Evolutionary conservation across 2,113 vertebrate genomes (phyloP).

Genomic region (Brachyhypopomus occidentalis): DNA sequence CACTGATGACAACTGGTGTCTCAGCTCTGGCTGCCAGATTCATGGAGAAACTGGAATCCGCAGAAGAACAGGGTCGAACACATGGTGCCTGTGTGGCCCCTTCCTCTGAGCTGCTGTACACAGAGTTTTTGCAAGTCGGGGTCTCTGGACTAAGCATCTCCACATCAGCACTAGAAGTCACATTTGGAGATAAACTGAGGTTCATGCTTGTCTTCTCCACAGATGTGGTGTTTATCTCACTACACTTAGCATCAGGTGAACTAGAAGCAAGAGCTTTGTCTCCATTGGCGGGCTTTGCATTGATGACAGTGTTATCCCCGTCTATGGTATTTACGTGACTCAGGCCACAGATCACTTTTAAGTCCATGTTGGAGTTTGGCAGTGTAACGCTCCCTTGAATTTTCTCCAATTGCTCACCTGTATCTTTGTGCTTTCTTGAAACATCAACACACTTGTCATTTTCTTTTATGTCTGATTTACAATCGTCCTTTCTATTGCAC

Average conservation of each 20-base stretch:
- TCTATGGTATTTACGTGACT: slow-evolving; percentile 21
- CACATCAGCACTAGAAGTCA: slow-evolving; percentile 60
- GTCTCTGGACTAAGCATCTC: slow-evolving; percentile 74
- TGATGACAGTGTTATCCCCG: slow-evolving; percentile 23
- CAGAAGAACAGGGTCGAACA: neutral
- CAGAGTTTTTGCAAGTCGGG: slow-evolving; percentile 52
- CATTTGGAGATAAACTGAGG: slow-evolving; percentile 51
- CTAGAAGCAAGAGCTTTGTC: slow-evolving; percentile 60
- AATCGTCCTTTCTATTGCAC: slow-evolving; percentile 17
- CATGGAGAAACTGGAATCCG: slow-evolving; percentile 33
- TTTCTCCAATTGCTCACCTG: slow-evolving; percentile 38
- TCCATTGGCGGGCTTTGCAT: slow-evolving; percentile 53
- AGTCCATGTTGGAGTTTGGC: slow-evolving; percentile 53
- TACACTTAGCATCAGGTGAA: slow-evolving; percentile 57
- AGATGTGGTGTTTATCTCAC: slow-evolving; percentile 50
- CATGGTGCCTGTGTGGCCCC: neutral
- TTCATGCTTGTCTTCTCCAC: slow-evolving; percentile 49
- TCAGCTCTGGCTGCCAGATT: slow-evolving; percentile 46
- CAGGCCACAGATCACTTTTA: slow-evolving; percentile 11
- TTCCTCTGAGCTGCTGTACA: slow-evolving; percentile 39
- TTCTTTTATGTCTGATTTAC: slow-evolving; percentile 18
- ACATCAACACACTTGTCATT: slow-evolving; percentile 41
- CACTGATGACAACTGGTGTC: slow-evolving; percentile 42
- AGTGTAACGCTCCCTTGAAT: slow-evolving; percentile 38
- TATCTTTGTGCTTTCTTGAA: slow-evolving; percentile 22